A percentile compares a stretch with the other conserved stretches of the same genome.
phyloP scores from a whole-genome alignment of 1,140 invertebrate genomes.

The Dryas iulia region DNA sequence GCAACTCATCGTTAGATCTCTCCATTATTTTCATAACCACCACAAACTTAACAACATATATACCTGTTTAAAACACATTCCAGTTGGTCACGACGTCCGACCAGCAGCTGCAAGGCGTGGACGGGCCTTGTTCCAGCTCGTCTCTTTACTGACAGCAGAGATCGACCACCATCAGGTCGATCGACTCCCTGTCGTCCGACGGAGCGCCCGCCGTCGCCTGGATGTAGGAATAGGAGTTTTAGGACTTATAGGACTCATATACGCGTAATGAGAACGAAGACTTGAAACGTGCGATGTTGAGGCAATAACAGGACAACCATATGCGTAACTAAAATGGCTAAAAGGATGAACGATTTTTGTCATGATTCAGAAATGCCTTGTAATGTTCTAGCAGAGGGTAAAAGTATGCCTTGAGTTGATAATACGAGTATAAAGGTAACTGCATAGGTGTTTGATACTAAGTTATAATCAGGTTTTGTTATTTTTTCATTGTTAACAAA shows the following conservation, averaged over 20 bases:
- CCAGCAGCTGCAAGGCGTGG: constrained; percentile 64
- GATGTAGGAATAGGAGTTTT: constrained; percentile 50
- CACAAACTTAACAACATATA: no score
- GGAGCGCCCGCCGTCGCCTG: constrained; percentile 66
- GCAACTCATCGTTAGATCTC: no score
- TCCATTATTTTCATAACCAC: no score
- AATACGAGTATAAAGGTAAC: neutral
- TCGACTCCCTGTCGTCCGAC: constrained; percentile 66
- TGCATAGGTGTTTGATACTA: neutral
- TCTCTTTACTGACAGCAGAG: constrained; percentile 74
- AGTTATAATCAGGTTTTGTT: neutral
- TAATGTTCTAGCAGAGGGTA: neutral
- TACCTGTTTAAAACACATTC: constrained; percentile 2
- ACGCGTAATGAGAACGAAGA: constrained; percentile 26
- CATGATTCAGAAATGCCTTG: neutral
- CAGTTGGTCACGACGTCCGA: constrained; percentile 61
- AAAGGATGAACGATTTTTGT: neutral
- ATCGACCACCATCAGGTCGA: constrained; percentile 52
- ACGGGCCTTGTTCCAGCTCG: constrained; percentile 67
- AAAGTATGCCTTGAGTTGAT: neutral
- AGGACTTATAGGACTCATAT: constrained; percentile 7
- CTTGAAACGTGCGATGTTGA: constrained; percentile 18
- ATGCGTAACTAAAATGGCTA: constrained; percentile 5
- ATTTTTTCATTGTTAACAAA: neutral
- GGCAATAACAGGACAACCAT: constrained; percentile 16